Percentiles rank a stretch among this genome's conserved stretches.
Conservation (phyloP, 2,113 vertebrate species). For the Empidonax traillii region DNA sequence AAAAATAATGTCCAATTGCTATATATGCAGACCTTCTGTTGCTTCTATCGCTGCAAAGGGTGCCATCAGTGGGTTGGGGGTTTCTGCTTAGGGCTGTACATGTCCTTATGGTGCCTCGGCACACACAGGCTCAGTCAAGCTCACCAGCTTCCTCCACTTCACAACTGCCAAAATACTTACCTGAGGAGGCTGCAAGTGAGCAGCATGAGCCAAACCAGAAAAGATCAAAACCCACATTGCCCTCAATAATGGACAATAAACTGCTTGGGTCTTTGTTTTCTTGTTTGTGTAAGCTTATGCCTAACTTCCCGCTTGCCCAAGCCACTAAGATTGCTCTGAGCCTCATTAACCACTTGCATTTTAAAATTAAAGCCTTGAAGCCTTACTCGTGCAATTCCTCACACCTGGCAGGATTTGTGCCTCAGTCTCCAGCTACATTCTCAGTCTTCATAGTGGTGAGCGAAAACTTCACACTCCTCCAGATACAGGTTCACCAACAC, state of each 20-base stretch:
- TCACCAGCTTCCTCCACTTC: background rate
- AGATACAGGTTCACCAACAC: background rate
- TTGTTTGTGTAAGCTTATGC: background rate
- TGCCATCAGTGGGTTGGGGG: rapidly evolving
- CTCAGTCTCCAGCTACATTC: background rate
- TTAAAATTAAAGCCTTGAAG: background rate
- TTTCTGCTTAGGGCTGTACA: background rate
- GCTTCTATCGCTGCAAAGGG: background rate
- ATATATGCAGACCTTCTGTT: background rate
- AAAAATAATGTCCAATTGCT: background rate
- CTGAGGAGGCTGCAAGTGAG: background rate
- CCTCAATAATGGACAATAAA: background rate
- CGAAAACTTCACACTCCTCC: background rate
- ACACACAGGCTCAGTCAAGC: rapidly evolving
- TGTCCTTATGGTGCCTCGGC: rapidly evolving
- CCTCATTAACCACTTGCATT: background rate
- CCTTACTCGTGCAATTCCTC: background rate
- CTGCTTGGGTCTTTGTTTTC: background rate
- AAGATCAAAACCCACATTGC: background rate
- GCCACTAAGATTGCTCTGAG: background rate
- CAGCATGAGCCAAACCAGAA: background rate
- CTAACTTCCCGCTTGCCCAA: background rate
- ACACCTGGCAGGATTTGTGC: background rate
- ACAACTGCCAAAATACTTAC: background rate
- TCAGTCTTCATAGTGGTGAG: rapidly evolving